A percentile compares a stretch with the other conserved stretches of the same genome.
Evolutionary conservation across 2,113 vertebrate genomes (phyloP).

Genomic region (Physeter macrocephalus): DNA sequence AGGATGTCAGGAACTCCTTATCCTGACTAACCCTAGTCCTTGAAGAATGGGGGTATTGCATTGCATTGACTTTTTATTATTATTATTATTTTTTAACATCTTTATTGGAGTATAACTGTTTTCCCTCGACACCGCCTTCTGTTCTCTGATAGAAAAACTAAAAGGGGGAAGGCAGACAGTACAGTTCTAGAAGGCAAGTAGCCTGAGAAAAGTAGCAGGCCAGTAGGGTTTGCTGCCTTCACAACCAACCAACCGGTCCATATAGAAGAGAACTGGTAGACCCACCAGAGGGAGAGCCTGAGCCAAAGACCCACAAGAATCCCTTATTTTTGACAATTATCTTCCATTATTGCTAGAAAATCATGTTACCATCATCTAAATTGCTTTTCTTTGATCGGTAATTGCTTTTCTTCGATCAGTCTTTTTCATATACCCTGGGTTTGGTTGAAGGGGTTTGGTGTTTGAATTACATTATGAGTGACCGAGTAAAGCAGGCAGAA

Average conservation of each 20-base stretch:
- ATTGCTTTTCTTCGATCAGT: not conserved
- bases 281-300: not conserved
- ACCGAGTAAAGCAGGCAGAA: not conserved
- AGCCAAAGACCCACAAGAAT: not conserved
- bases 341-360: not conserved
- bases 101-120: too few species aligned
- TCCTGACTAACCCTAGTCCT: too few species aligned
- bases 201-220: not conserved
- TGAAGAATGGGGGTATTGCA: not conserved
- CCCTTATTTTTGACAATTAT: not conserved
- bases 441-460: not conserved
- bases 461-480: not conserved
- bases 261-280: not conserved
- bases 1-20: not conserved
- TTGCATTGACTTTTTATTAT: not conserved
- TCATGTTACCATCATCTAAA: not conserved
- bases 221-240: not conserved
- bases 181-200: not conserved
- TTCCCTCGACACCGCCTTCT: not conserved
- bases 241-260: fast-evolving
- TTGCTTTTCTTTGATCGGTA: not conserved
- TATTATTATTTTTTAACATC: too few species aligned
- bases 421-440: not conserved
- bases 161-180: not conserved
- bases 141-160: not conserved